A percentile compares a stretch with the other conserved stretches of the same genome.
These are phyloP conservation scores for Peromyscus melanophrys DNA, from an alignment of 2,797 vertebrate species.

Conservation along the genomic window DNA sequence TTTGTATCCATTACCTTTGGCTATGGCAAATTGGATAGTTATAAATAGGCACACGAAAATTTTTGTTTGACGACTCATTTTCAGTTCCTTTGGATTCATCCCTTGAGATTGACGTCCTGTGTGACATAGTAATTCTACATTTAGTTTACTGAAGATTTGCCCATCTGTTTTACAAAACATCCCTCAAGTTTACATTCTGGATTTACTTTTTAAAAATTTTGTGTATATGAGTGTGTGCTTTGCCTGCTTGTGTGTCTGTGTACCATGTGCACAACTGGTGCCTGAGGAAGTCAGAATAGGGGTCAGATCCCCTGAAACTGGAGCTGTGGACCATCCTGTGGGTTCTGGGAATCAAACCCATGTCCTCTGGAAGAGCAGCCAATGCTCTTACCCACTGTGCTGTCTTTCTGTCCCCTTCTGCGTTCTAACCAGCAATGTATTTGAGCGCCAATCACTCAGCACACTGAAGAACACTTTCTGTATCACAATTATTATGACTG, in stretches of 20 bases:
- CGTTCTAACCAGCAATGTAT: neutral
- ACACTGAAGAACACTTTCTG: neutral
- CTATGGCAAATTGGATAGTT: neutral
- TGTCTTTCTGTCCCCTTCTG: too few species aligned
- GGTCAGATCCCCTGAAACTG: too few species aligned
- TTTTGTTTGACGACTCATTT: neutral
- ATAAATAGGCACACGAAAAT: neutral
- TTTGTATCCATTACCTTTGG: neutral
- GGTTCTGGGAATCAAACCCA: neutral
- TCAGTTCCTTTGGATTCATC: neutral
- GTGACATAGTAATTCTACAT: neutral
- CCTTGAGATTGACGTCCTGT: neutral
- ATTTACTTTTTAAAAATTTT: neutral
- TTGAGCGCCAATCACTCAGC: neutral
- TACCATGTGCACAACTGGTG: neutral
- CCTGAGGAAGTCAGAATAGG: neutral
- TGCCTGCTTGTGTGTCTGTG: neutral
- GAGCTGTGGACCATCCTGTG: neutral
- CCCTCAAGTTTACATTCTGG: neutral
- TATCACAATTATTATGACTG: neutral
- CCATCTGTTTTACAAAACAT: neutral
- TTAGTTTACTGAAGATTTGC: neutral
- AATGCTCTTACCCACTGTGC: neutral
- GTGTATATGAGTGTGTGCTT: neutral
- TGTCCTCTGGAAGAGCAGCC: neutral